phyloP scores from a whole-genome alignment of 2,888 invertebrate genomes.

The Melanostoma scalare region DNA sequence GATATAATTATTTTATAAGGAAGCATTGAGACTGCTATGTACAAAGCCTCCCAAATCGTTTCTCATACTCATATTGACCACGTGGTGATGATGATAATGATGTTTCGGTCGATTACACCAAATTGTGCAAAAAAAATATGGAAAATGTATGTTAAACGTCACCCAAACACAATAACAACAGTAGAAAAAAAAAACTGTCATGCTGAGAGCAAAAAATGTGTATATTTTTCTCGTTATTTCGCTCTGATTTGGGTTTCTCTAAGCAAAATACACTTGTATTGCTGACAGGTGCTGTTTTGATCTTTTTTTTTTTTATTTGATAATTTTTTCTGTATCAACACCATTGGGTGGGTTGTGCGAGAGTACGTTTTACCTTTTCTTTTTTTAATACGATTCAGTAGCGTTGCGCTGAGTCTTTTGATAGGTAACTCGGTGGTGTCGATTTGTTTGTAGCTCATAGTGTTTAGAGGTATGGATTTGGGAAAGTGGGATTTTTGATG shows the following conservation, averaged over 20 bases:
- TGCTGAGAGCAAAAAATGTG: conserved; percentile 31
- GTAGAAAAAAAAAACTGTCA: conserved; percentile 28
- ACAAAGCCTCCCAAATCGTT: conserved; percentile 33
- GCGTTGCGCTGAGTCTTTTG: no score
- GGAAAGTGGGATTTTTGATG: no score
- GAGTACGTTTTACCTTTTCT: conserved; percentile 48
- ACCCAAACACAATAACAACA: conserved; percentile 2
- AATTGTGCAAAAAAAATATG: conserved; percentile 48
- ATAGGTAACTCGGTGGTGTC: conserved; percentile 19
- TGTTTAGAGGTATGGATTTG: no score
- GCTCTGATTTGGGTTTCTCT: conserved; percentile 42
- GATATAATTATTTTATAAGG: conserved; percentile 6
- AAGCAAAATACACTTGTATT: conserved; percentile 39
- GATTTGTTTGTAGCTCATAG: conserved; percentile 10
- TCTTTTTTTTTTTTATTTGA: conserved; percentile 47
- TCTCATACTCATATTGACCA: conserved; percentile 58
- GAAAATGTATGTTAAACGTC: conserved; percentile 6
- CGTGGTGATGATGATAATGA: conserved; percentile 66
- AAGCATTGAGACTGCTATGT: neutral
- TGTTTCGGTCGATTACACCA: conserved; percentile 65
- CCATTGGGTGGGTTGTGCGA: neutral
- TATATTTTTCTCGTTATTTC: conserved; percentile 5
- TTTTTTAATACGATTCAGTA: conserved; percentile 32
- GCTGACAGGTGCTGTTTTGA: conserved; percentile 21
- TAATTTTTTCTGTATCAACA: conserved; percentile 1